Evolutionary conservation across 92 coral and sea anemone genomes (phyloP).

Genomic region (Epizoanthus stellaris): DNA sequence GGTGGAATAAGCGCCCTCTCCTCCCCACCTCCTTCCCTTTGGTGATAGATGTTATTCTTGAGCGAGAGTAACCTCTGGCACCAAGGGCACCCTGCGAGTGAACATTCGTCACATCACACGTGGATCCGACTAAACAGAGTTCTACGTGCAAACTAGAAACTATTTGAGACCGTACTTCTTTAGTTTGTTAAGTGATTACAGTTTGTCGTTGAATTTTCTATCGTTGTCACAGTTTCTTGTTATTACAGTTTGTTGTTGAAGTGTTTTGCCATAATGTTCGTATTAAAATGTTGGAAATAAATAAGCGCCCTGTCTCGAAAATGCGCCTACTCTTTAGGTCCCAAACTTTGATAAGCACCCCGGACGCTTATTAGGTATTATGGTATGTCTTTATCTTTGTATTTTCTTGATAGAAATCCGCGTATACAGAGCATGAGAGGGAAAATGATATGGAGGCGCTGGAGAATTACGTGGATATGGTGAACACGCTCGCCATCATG

Average conservation of each 20-base stretch:
- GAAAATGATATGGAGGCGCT: conserved; percentile 56
- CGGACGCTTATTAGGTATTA: background rate
- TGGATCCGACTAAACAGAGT: no score
- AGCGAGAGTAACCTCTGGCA: no score
- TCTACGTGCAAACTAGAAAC: no score
- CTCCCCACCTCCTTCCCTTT: no score
- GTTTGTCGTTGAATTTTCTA: background rate
- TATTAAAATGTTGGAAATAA: background rate
- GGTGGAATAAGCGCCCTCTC: no score
- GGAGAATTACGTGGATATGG: conserved; percentile 58
- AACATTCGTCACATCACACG: no score
- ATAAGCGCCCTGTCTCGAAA: no score
- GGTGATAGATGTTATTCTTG: no score
- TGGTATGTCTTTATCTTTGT: background rate
- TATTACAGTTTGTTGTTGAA: background rate
- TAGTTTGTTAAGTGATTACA: no score
- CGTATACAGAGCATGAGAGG: conserved; percentile 64
- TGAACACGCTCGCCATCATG: conserved; percentile 76
- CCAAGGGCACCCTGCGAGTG: no score
- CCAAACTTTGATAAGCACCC: background rate
- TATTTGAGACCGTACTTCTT: no score
- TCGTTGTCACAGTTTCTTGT: background rate
- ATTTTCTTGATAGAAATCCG: conserved; percentile 53
- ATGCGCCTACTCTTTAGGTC: no score
- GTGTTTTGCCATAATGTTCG: background rate